Evolutionary conservation across 2,797 vertebrate genomes (phyloP).

Genomic region (Gymnoscopelus microlampas): DNA sequence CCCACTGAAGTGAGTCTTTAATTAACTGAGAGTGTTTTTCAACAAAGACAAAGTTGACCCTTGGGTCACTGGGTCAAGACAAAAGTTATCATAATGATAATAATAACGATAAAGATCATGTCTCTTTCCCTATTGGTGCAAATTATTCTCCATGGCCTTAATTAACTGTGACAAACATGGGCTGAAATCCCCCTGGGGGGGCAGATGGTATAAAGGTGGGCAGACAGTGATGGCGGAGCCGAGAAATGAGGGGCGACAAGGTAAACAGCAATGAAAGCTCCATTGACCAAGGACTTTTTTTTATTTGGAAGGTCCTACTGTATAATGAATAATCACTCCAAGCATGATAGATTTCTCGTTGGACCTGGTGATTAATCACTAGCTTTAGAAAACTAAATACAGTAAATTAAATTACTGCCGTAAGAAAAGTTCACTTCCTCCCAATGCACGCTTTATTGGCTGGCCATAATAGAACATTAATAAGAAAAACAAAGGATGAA

Average conservation of each 20-base stretch:
- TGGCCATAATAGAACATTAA: constrained; percentile 62
- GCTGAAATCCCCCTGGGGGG: constrained; percentile 23
- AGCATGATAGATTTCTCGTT: constrained; percentile 64
- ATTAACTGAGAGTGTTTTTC: neutral
- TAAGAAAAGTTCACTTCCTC: constrained; percentile 57
- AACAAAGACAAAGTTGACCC: neutral
- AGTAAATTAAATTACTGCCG: constrained; percentile 63
- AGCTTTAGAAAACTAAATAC: constrained; percentile 53
- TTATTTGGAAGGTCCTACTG: constrained; percentile 54
- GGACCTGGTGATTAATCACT: constrained; percentile 68
- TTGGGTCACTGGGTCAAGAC: neutral
- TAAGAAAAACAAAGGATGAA: constrained; percentile 50
- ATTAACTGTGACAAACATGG: constrained; percentile 52
- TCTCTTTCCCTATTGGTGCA: constrained; percentile 17
- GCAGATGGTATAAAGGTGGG: neutral
- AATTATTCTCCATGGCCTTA: constrained; percentile 42
- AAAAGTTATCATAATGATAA: constrained; percentile 17
- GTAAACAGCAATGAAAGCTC: constrained; percentile 50
- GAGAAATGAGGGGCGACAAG: constrained; percentile 58
- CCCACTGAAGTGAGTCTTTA: too few relatives aligned
- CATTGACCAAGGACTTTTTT: constrained; percentile 51
- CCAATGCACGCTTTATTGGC: constrained; percentile 43
- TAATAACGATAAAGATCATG: neutral
- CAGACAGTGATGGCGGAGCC: constrained; percentile 31
- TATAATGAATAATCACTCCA: constrained; percentile 65